Evolutionary conservation across 2,797 vertebrate genomes (phyloP), one percentile per base, ranked within the genome.

Genomic region (Lutjanus campechanus): DNA sequence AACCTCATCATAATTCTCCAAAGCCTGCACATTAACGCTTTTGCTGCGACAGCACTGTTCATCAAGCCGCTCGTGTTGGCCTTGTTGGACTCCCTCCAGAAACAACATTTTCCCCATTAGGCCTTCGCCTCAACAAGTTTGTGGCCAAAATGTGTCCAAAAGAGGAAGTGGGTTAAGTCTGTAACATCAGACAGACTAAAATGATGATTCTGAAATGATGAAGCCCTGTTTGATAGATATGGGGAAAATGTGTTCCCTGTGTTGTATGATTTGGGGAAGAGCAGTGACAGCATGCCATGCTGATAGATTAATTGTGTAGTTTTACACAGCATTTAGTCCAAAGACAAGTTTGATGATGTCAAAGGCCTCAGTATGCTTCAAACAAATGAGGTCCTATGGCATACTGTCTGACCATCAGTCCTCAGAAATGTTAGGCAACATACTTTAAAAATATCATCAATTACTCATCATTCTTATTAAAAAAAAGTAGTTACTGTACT

Each of bases 1-100:
- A 93, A 90, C 88, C 84, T 90, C 77, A 86, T 94, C 87, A 91
- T 92, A 88, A 92, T 89, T 92, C 92, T 93, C 89, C 82, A 22
- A 88, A 89, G 90, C 71, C 55, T 73, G 84, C 87, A 87, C 86
- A 91, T 93, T 92, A 93, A 82, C 40, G 74, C 86, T 64, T 63
- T 72, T 69, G 73, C 84, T 40, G 40, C 53, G 86, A 92, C 92
- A 92, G 91, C 55, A 13, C 86, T 53, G 80, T 92, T 92, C 73
- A 91, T 93, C 91, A 93, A 76, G 78, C 81, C 1, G 73, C 85
- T 85, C 7, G 76, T 50, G 69, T 69, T 68, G 74, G 82, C 80
- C 86, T 84, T 51, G 41, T 86, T 93, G 91, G 92, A 83, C 71
- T 75, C 80, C 22, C 44, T 93, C 90, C 93, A 93, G 80, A 79